Conservation (phyloP, 2,888 invertebrate species). For the Phytoseiulus persimilis region DNA sequence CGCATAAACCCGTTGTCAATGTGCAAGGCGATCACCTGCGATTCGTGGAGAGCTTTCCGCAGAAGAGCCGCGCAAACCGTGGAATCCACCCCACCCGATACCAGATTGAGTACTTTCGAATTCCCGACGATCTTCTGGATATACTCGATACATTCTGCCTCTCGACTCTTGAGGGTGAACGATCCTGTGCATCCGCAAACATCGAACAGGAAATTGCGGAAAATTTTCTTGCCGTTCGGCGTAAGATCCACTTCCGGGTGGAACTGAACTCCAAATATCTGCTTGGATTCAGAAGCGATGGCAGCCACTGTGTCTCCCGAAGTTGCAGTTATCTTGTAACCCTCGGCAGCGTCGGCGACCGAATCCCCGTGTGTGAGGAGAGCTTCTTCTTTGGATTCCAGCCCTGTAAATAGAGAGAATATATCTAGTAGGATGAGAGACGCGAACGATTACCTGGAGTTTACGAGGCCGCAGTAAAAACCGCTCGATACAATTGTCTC, state of each 20-base stretch:
- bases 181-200: conserved; percentile 75
- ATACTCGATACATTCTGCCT: conserved; percentile 80
- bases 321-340: conserved; percentile 75
- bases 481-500: no score
- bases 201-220: conserved; percentile 87
- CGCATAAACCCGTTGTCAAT: conserved; percentile 99
- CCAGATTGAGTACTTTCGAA: conserved; percentile 73
- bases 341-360: conserved; percentile 79
- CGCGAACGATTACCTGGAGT: neutral
- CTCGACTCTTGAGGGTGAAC: conserved; percentile 78
- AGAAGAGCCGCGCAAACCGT: conserved; percentile 97
- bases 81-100: conserved; percentile 97
- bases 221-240: conserved; percentile 76
- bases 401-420: conserved; percentile 58
- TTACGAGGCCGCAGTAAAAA: conserved; percentile 1
- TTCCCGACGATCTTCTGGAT: conserved; percentile 79
- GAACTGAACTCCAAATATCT: conserved; percentile 92
- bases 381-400: conserved; percentile 77
- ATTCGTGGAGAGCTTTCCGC: conserved; percentile 71
- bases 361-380: conserved; percentile 95
- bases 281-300: conserved; percentile 78
- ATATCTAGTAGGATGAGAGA: no score
- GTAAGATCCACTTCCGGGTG: conserved; percentile 98
- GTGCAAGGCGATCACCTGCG: conserved; percentile 81
- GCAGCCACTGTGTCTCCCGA: conserved; percentile 75